phyloP scores from a whole-genome alignment of 2,797 vertebrate genomes.

The Pangasius djambal region DNA sequence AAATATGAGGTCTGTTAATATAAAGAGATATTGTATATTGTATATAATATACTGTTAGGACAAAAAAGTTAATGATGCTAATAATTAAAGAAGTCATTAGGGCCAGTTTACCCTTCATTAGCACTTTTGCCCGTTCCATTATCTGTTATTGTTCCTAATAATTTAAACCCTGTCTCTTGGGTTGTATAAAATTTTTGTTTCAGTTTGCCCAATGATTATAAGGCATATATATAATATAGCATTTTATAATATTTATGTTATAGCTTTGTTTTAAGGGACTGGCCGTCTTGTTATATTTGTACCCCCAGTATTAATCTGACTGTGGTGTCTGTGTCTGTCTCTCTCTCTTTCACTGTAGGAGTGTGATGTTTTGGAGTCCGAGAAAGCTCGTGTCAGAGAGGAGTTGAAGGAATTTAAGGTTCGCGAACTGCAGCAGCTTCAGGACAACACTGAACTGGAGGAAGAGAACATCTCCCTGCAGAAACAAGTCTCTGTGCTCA shows the following conservation, averaged over 20 bases:
- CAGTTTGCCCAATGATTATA: not conserved
- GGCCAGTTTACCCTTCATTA: not conserved
- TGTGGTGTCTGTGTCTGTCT: not conserved
- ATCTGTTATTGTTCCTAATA: not conserved
- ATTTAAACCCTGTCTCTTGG: not conserved
- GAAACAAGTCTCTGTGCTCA: conserved; percentile 84
- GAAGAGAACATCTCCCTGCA: conserved; percentile 86
- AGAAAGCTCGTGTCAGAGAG: conserved; percentile 78
- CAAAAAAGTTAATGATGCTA: not conserved
- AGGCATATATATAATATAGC: not conserved
- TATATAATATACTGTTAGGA: not conserved
- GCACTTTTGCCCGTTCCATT: not conserved
- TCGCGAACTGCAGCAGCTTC: conserved; percentile 79
- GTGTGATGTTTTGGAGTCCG: conserved; percentile 77
- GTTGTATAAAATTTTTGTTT: not conserved
- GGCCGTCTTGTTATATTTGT: not conserved
- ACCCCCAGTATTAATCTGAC: not conserved
- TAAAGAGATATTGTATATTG: too few species aligned
- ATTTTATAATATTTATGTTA: not conserved
- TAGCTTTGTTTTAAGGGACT: not conserved
- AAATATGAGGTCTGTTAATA: not conserved
- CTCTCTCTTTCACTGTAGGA: conserved; percentile 66
- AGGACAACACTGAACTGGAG: conserved; percentile 83
- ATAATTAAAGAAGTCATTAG: not conserved
- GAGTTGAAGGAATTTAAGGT: conserved; percentile 84